Percentiles rank a stretch among this genome's conserved stretches.
Evolutionary conservation across 2,888 invertebrate genomes (phyloP).

Genomic region (Allygus modestus): DNA sequence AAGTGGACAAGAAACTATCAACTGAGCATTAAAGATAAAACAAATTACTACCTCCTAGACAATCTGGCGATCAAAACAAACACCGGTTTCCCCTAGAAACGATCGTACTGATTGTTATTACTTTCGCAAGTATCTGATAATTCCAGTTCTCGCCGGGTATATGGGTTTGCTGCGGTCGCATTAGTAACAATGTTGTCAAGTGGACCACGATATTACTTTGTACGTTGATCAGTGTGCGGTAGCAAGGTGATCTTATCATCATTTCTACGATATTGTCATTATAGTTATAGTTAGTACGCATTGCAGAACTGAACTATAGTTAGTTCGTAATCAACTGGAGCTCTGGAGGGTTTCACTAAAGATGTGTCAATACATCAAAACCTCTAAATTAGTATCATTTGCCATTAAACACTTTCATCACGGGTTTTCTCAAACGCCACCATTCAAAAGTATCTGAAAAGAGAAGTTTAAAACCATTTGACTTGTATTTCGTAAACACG

Average conservation of each 20-base stretch:
- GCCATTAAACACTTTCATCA: too few species aligned
- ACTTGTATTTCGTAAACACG: too few species aligned
- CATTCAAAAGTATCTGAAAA: too few species aligned
- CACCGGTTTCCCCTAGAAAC: conserved; percentile 16
- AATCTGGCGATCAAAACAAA: conserved; percentile 5
- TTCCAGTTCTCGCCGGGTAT: background rate
- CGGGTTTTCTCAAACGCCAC: too few species aligned
- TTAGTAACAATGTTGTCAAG: conserved; percentile 9
- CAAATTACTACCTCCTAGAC: conserved; percentile 13
- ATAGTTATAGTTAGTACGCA: background rate
- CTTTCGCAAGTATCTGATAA: background rate
- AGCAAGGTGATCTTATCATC: background rate
- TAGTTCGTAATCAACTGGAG: too few species aligned
- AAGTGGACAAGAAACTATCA: conserved; percentile 9
- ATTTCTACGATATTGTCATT: background rate
- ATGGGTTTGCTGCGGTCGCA: background rate
- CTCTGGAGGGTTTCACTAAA: too few species aligned
- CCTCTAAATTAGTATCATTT: too few species aligned
- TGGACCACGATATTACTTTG: background rate
- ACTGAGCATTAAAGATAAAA: conserved; percentile 28
- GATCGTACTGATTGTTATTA: conserved; percentile 16
- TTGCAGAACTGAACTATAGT: too few species aligned
- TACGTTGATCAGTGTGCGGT: background rate
- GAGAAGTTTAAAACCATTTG: too few species aligned
- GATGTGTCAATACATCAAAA: too few species aligned